phyloP scores from a whole-genome alignment of 2,888 invertebrate genomes.

The Camponotus fellah region DNA sequence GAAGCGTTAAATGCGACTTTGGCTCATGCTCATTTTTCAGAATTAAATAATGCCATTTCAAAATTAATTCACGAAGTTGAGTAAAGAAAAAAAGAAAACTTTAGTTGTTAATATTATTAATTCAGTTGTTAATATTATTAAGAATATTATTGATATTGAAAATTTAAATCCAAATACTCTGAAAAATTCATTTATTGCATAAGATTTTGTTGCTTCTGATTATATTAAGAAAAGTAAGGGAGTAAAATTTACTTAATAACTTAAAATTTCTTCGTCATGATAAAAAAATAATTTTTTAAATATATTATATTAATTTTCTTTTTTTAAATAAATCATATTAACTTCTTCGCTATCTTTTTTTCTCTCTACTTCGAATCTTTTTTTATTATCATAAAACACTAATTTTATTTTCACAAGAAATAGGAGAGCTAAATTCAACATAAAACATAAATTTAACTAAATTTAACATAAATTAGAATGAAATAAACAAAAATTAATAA shows the following conservation, averaged over 20 bases:
- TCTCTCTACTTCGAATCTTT: not conserved
- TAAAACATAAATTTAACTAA: too few relatives aligned
- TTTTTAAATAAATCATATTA: not conserved
- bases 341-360: not conserved
- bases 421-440: not conserved
- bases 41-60: not conserved
- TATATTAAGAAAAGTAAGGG: not conserved
- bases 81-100: not conserved
- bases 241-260: too few relatives aligned
- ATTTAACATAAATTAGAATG: too few relatives aligned
- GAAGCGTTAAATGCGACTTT: not conserved
- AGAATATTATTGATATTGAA: not conserved
- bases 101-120: not conserved
- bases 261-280: not conserved
- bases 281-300: not conserved
- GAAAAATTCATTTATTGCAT: not conserved
- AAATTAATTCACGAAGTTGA: too few relatives aligned
- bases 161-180: not conserved
- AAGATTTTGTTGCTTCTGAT: not conserved
- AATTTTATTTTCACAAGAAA: slow-evolving; percentile 4
- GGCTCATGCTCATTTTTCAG: not conserved
- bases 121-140: not conserved
- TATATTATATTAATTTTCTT: not conserved
- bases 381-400: not conserved
- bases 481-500: not conserved